A percentile compares a stretch with the other conserved stretches of the same genome.
Evolutionary conservation across 1,140 invertebrate genomes (phyloP).

Genomic region (Lordiphosa clarofinis): DNA sequence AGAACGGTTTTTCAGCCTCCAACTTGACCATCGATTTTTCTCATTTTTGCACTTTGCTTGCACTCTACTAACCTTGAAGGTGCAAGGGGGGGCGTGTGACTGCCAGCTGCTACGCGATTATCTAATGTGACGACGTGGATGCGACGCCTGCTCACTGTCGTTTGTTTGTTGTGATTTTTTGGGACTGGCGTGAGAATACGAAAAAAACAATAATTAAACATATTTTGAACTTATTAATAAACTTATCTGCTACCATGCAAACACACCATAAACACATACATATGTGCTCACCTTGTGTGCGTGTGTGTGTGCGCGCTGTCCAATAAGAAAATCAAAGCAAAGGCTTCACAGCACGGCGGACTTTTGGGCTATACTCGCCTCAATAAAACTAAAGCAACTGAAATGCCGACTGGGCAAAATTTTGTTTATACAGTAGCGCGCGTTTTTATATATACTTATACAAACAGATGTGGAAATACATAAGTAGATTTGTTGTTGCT

Average conservation of each 20-base stretch:
- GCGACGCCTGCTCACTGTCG: constrained; percentile 11
- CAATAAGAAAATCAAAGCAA: constrained; percentile 28
- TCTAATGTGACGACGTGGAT: constrained; percentile 27
- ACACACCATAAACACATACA: constrained; percentile 22
- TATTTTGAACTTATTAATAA: constrained; percentile 64
- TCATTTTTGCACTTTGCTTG: constrained; percentile 19
- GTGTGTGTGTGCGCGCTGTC: constrained; percentile 2
- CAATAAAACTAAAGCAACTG: constrained; percentile 27
- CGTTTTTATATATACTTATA: neutral
- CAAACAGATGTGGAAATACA: too few species aligned
- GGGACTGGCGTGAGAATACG: neutral
- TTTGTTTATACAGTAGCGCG: neutral
- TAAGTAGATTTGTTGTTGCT: constrained; percentile 14
- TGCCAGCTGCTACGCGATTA: constrained; percentile 20
- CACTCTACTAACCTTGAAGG: constrained; percentile 30
- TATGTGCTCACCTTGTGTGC: neutral
- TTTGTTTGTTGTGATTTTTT: constrained; percentile 44
- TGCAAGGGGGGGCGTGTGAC: neutral
- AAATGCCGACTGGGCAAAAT: constrained; percentile 3
- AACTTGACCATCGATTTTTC: constrained; percentile 48
- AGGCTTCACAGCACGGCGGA: too few species aligned
- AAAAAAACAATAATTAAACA: constrained; percentile 3
- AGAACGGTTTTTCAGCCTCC: constrained; percentile 3
- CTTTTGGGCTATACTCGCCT: constrained; percentile 24
- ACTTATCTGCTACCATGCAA: constrained; percentile 36